Conservation (phyloP, 2,888 invertebrate species). For the Euzetes globulus region DNA sequence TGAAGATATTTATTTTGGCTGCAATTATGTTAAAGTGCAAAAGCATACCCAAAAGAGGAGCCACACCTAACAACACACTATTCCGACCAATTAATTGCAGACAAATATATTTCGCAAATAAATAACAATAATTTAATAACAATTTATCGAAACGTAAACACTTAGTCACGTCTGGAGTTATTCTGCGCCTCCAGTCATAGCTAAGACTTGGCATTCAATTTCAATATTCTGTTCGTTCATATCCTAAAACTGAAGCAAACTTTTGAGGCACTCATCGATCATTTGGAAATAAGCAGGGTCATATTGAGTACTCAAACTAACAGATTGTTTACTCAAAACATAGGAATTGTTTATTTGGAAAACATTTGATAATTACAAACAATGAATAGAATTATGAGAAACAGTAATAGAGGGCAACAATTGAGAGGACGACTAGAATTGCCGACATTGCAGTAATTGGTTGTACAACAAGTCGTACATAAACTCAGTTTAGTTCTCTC, state of each 20-base stretch:
- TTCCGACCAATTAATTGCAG: neutral
- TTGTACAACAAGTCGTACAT: constrained; percentile 29
- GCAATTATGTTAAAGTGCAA: neutral
- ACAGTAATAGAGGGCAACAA: neutral
- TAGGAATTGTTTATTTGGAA: neutral
- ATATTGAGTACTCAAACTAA: too few species aligned
- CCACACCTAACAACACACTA: neutral
- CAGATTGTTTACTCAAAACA: too few species aligned
- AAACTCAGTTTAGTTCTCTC: constrained; percentile 33
- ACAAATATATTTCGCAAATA: neutral
- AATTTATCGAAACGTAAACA: neutral
- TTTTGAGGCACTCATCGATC: too few species aligned
- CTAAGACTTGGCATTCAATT: too few species aligned
- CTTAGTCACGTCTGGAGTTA: too few species aligned
- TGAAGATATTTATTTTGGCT: neutral
- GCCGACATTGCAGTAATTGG: constrained; percentile 33
- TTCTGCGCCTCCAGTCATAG: too few species aligned
- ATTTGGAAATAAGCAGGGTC: too few species aligned
- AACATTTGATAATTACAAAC: constrained; percentile 3
- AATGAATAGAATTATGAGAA: neutral
- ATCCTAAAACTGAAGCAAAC: too few species aligned
- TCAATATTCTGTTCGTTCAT: too few species aligned
- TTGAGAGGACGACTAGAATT: neutral
- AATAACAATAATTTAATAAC: neutral
- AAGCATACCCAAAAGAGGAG: neutral